Percentiles rank a stretch among this genome's conserved stretches.
Conservation (phyloP, 2,888 invertebrate genomes). For the Argyresthia albistria region DNA sequence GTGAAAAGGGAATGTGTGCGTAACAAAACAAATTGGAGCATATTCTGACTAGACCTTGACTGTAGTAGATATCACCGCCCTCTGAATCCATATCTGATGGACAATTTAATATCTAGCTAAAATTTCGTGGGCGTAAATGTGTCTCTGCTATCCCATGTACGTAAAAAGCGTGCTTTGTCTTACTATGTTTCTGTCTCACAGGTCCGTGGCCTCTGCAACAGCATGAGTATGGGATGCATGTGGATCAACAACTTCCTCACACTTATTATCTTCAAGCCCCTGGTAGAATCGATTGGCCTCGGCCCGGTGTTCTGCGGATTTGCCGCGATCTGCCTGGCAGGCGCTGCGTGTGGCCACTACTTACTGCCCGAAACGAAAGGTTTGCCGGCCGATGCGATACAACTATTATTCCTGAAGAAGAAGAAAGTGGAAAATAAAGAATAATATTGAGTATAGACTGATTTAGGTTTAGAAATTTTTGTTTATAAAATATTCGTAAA, state of each 20-base stretch:
- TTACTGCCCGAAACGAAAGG: constrained; percentile 57
- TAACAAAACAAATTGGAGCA: too few relatives aligned
- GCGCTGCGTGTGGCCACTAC: constrained; percentile 32
- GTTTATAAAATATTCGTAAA: too few relatives aligned
- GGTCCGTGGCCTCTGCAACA: constrained; percentile 42
- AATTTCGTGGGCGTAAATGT: too few relatives aligned
- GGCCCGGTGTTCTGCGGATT: constrained; percentile 49
- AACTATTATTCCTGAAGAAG: constrained; percentile 29
- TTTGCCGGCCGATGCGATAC: constrained; percentile 38
- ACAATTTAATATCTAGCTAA: too few relatives aligned
- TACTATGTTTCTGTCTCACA: constrained; percentile 12
- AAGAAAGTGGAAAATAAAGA: constrained; percentile 8
- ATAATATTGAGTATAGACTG: not conserved
- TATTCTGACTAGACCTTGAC: too few relatives aligned
- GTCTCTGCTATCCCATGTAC: not conserved
- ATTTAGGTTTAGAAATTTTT: too few relatives aligned
- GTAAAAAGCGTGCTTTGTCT: not conserved
- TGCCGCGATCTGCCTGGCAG: constrained; percentile 33
- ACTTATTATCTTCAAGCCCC: constrained; percentile 38
- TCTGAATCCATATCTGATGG: too few relatives aligned
- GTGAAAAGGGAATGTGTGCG: too few relatives aligned
- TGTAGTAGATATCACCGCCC: too few relatives aligned
- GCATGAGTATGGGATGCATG: constrained; percentile 26
- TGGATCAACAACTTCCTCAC: constrained; percentile 41
- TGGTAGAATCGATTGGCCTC: constrained; percentile 34